A percentile compares a stretch with the other conserved stretches of the same genome.
These are phyloP conservation scores for Lampris megalopsis DNA, from an alignment of 2,113 vertebrate species.

Conservation along the genomic window DNA sequence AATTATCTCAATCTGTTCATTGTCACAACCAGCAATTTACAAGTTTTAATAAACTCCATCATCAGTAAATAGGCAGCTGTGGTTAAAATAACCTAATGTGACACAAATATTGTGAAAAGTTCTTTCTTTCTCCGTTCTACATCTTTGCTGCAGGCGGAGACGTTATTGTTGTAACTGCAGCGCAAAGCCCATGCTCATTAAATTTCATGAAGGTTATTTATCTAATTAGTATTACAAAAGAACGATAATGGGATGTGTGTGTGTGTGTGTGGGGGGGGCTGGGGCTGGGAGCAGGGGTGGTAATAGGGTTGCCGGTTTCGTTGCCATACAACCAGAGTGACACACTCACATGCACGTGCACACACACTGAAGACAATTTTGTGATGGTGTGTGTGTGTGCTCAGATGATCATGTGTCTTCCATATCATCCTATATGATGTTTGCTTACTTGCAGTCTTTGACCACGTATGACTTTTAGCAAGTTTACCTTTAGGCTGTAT, in stretches of 20 bases:
- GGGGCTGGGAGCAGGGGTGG: background rate
- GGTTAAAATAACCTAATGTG: background rate
- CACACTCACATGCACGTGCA: too few species aligned
- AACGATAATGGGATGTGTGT: constrained; percentile 4
- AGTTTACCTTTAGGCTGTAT: too few species aligned
- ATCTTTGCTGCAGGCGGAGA: background rate
- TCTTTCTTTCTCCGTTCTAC: background rate
- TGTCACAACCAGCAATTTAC: background rate
- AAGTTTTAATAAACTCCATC: background rate
- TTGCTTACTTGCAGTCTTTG: too few species aligned
- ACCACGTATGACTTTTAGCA: too few species aligned
- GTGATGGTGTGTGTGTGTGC: too few species aligned
- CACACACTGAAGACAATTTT: too few species aligned
- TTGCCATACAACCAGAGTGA: too few species aligned
- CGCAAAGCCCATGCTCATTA: constrained; percentile 25
- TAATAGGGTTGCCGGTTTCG: too few species aligned
- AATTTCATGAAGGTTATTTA: constrained; percentile 43
- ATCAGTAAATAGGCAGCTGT: background rate
- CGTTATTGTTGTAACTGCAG: constrained; percentile 18
- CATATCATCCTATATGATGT: too few species aligned
- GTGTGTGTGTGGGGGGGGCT: background rate
- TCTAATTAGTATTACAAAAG: constrained; percentile 33
- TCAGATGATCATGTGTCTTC: too few species aligned
- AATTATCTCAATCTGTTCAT: background rate
- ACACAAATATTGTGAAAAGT: constrained; percentile 2